These are phyloP conservation scores for Perca fluviatilis DNA, from an alignment of 2,113 vertebrate species.

Conservation along the genomic window DNA sequence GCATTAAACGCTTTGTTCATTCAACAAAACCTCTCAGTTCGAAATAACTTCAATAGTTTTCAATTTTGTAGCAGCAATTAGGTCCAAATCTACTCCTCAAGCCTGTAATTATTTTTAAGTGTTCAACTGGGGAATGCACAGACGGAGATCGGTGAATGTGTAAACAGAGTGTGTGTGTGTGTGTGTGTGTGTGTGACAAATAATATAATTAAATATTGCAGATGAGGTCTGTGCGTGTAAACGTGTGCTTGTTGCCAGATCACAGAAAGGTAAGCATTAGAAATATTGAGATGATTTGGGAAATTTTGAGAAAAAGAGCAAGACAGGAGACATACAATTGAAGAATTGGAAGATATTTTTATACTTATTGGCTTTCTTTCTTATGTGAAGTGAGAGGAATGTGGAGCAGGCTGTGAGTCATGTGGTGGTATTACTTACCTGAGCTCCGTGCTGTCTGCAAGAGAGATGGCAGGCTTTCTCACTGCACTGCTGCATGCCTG, in stretches of 20 bases:
- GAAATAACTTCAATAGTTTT: constrained; percentile 44
- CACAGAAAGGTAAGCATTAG: neutral
- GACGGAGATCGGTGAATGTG: constrained; percentile 12
- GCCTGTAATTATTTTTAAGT: constrained; percentile 56
- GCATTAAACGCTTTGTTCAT: constrained; percentile 53
- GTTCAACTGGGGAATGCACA: constrained; percentile 22
- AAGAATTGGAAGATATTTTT: neutral
- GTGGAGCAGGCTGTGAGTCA: neutral
- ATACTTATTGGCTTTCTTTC: neutral
- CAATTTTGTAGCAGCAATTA: constrained; percentile 40
- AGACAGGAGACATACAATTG: neutral
- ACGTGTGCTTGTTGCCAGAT: neutral
- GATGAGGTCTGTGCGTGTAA: neutral
- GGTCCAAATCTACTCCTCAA: constrained; percentile 21
- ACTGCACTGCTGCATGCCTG: constrained; percentile 94
- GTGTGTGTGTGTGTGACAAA: constrained; percentile 2
- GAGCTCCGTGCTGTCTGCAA: constrained; percentile 98
- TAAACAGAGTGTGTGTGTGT: neutral
- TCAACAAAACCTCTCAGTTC: constrained; percentile 35
- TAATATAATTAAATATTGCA: constrained; percentile 20
- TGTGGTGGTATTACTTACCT: constrained; percentile 82
- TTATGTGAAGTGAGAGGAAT: neutral
- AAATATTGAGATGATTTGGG: neutral
- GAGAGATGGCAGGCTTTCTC: constrained; percentile 95
- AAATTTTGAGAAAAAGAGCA: constrained; percentile 10